phyloP scores from a whole-genome alignment of 1,140 invertebrate species.

The Drosophila sechellia region DNA sequence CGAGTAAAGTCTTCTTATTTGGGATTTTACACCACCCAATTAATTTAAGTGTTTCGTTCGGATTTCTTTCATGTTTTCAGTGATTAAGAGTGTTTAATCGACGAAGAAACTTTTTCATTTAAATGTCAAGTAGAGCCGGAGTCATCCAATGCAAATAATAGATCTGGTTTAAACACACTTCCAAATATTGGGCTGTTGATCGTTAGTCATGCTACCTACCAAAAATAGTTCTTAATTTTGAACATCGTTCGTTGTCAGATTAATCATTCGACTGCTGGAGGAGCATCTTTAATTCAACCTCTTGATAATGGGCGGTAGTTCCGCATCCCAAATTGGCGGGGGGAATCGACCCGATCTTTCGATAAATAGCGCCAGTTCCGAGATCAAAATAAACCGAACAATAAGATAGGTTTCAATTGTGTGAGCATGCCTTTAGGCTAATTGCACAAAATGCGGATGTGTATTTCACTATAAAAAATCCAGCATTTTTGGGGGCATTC shows the following conservation, averaged over 20 bases:
- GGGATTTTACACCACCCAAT: too few species aligned
- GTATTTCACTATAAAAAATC: slow-evolving; percentile 1
- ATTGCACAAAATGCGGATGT: slow-evolving; percentile 2
- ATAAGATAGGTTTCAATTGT: slow-evolving; percentile 6
- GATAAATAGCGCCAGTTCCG: background rate
- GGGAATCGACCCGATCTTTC: background rate
- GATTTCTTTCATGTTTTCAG: slow-evolving; percentile 22
- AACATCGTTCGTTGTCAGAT: background rate
- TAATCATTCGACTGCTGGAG: slow-evolving; percentile 4
- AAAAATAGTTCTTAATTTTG: slow-evolving; percentile 2
- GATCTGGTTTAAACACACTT: slow-evolving; percentile 7
- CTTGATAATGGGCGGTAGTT: slow-evolving; percentile 5
- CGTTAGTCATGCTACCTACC: background rate
- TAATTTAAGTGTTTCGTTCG: background rate
- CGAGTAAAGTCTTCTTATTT: too few species aligned
- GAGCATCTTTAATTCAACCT: slow-evolving; percentile 5
- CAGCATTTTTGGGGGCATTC: background rate
- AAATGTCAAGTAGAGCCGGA: slow-evolving; percentile 10
- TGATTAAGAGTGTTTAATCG: background rate
- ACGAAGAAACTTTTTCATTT: background rate
- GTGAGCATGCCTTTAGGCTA: slow-evolving; percentile 4
- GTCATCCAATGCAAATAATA: slow-evolving; percentile 3
- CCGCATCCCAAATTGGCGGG: background rate
- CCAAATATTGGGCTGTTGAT: background rate
- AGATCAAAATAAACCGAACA: slow-evolving; percentile 13